Evolutionary conservation across 2,113 vertebrate genomes (phyloP), one percentile per base, ranked within the genome.

Genomic region (Phalacrocorax brasilianus): DNA sequence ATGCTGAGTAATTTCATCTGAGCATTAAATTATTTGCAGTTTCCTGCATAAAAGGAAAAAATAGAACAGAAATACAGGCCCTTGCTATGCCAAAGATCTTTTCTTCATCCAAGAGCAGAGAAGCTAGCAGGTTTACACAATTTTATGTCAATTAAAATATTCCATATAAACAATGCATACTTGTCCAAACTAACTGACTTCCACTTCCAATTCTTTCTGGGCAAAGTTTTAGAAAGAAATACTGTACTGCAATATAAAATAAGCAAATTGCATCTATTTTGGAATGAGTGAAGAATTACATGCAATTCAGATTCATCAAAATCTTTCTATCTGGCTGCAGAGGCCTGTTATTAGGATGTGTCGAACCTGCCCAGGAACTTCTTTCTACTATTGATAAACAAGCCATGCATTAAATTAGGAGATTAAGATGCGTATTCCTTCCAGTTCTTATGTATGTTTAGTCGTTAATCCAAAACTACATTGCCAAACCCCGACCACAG

Each of bases 1-100:
- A 97, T 89, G 93, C 95, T 97, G 96, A 97, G 89, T 96, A 96
- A 97, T 96, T 97, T 95, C 91, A 97, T 95, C 95, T 89, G 61
- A 77, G 89, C 58, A 1, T 94, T 96, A 96, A 94, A 97, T 96
- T 95, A 95, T 83, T 92, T 96, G 90, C 85, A 84, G 89, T 96
- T 97, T 96, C 92, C 95, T 94, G 75, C 55, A 72, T 85, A 67
- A 88, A 92, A 89, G 65, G 22, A 81, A 93, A 89, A 94, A 95
- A 88, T 75, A 96, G 89, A 96, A 88, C 67, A 94, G 66, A 92
- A 94, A 89, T 63, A 78, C 85, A 73, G 68, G 33, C 58, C 71
- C 82, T 78, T 56, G 21, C 33, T 84, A 44, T 17, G 68, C 89
- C 97, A 96, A 96, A 96, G 91, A 68, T 53, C 40, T 93, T 95